These are phyloP conservation scores for Condylostylus longicornis DNA, from an alignment of 1,140 invertebrate species.

Conservation along the genomic window DNA sequence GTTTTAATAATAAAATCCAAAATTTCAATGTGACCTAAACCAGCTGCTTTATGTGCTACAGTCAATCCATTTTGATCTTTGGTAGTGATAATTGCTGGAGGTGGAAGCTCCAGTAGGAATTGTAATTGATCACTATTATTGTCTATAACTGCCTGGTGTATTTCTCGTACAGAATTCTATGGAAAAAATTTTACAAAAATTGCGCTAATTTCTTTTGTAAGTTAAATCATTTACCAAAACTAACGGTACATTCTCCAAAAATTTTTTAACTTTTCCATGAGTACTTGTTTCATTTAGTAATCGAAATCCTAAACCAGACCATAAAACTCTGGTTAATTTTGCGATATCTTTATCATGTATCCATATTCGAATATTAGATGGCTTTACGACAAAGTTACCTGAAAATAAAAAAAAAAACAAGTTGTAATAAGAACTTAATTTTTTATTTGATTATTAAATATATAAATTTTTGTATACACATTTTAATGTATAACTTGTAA, in stretches of 20 bases:
- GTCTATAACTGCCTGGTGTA: slow-evolving; percentile 59
- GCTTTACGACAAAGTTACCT: slow-evolving; percentile 59
- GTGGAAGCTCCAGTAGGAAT: slow-evolving; percentile 47
- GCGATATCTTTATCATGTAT: slow-evolving; percentile 75
- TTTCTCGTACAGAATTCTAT: slow-evolving; percentile 65
- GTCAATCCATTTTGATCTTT: slow-evolving; percentile 68
- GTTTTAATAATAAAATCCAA: slow-evolving; percentile 55
- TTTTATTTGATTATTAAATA: too few relatives aligned
- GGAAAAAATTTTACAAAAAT: slow-evolving; percentile 11
- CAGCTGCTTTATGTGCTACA: slow-evolving; percentile 68
- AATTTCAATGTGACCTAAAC: slow-evolving; percentile 55
- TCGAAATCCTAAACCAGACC: slow-evolving; percentile 71
- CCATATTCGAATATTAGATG: slow-evolving; percentile 80
- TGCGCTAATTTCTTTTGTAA: too few relatives aligned
- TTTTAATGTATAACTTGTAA: too few relatives aligned
- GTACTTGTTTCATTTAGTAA: slow-evolving; percentile 68
- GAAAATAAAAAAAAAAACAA: slow-evolving; percentile 9
- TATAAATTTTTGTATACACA: too few relatives aligned
- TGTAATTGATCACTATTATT: slow-evolving; percentile 60
- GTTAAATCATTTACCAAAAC: slow-evolving; percentile 54
- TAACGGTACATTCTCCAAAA: slow-evolving; percentile 70
- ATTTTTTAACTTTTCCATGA: slow-evolving; percentile 60
- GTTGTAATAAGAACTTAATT: too few relatives aligned
- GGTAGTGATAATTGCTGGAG: slow-evolving; percentile 54
- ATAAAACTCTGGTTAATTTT: slow-evolving; percentile 67